phyloP scores from a whole-genome alignment of 2,888 invertebrate species.

The Hydriomena furcata region DNA sequence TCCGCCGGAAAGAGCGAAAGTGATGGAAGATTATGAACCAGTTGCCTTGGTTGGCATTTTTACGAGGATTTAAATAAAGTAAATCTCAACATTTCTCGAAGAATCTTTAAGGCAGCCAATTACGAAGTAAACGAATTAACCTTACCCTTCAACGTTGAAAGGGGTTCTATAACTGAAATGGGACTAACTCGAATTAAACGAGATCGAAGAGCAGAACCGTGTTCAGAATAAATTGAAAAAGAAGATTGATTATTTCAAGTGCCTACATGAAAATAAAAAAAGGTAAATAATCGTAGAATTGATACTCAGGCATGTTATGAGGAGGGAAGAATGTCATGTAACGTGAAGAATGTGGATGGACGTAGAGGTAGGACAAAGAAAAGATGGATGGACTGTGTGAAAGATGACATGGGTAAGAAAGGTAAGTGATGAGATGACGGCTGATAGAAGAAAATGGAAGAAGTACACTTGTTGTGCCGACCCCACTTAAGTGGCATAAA shows the following conservation, averaged over 20 bases:
- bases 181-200: not conserved
- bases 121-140: not conserved
- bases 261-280: too few relatives aligned
- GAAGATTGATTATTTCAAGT: not conserved
- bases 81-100: not conserved
- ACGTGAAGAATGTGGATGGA: too few relatives aligned
- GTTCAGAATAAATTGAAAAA: not conserved
- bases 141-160: slow-evolving; percentile 3
- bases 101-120: slow-evolving; percentile 6
- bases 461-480: too few relatives aligned
- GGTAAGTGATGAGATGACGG: too few relatives aligned
- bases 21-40: slow-evolving; percentile 24
- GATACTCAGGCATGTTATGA: too few relatives aligned
- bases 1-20: slow-evolving; percentile 33
- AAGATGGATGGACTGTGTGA: too few relatives aligned
- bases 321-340: too few relatives aligned
- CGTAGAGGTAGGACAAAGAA: too few relatives aligned
- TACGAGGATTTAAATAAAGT: not conserved
- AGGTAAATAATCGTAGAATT: too few relatives aligned
- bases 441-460: too few relatives aligned
- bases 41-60: slow-evolving; percentile 5
- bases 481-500: too few relatives aligned
- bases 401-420: too few relatives aligned
- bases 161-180: slow-evolving; percentile 9
- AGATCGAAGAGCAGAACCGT: not conserved